Base-by-base conservation (phyloP, 2,888 invertebrate genomes). In the Calephelis perditalis region DNA sequence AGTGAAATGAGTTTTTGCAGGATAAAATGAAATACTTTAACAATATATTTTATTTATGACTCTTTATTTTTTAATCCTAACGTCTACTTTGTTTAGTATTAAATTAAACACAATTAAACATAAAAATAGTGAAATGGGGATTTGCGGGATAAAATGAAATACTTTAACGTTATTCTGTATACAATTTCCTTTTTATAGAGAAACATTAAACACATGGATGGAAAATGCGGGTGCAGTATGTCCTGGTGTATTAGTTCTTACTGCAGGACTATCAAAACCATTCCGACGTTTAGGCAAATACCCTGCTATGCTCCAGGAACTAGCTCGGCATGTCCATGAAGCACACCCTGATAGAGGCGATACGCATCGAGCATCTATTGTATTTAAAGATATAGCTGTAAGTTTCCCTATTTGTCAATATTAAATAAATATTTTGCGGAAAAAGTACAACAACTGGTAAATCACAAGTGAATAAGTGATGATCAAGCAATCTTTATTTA, bases 301-400 rank as follows among this genome's bases (percentile, higher is more conserved):
- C 86, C 96, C 98, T 1, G 95, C 96, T 5, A 95, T 97, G 93
- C 89, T 99, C 58, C 98, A 99, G 81, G 99, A 99, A 80, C 86
- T 99, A 65, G 98, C 99, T 71, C 92, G 99, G 63, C 98, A 99
- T 78, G 96, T 99, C 60, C 98, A 98, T 81, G 98, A 98, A 81
- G 96, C 95, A 68, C 98, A 99, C 84, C 94, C 96, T 0, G 99
- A 99, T 82, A 92, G 99, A 68, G 99, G 99, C 0, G 99, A 99
- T 78, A 97, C 98, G 0, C 99, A 99, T 82, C 92, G 99, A 68
- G 98, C 99, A 54, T 96, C 98, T 66, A 95, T 95, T 69, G 96
- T 99, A 46, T 99, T 97, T 81, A 97, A 98, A 81, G 98, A 99
- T 74, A 96, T 99, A 74, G 95, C 97, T 71, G 98, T 98, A 86